These are phyloP conservation scores for Drosophila sp. DNA, from an alignment of 1,140 invertebrate genomes.

Conservation along the genomic window DNA sequence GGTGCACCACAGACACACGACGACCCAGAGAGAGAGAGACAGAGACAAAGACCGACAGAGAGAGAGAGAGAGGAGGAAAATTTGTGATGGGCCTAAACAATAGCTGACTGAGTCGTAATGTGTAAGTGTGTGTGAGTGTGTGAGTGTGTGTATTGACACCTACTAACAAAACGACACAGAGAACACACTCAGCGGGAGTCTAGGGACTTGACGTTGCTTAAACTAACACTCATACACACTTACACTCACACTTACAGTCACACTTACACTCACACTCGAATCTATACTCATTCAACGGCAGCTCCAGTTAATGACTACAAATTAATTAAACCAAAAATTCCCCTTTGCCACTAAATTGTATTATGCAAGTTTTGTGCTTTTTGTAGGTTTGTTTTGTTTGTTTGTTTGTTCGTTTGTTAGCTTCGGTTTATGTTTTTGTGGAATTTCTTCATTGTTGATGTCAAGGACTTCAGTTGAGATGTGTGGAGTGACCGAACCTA, in stretches of 20 bases:
- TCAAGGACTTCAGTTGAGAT: slow-evolving; percentile 32
- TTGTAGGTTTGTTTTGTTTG: slow-evolving; percentile 33
- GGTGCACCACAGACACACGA: slow-evolving; percentile 60
- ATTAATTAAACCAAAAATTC: slow-evolving; percentile 80
- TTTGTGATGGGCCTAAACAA: slow-evolving; percentile 13
- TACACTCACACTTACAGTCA: neutral
- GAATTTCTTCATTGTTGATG: slow-evolving; percentile 47
- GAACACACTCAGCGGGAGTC: slow-evolving; percentile 14
- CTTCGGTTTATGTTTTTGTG: neutral
- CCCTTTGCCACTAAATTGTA: slow-evolving; percentile 64
- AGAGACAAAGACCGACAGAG: no score
- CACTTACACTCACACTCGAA: slow-evolving; percentile 7
- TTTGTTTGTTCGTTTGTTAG: slow-evolving; percentile 18
- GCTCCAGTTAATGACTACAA: slow-evolving; percentile 76
- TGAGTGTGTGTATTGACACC: slow-evolving; percentile 52
- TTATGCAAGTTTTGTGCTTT: slow-evolving; percentile 60
- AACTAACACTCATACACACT: neutral
- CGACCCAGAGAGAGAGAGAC: slow-evolving; percentile 5
- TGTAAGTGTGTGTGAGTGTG: neutral
- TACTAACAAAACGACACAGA: slow-evolving; percentile 39
- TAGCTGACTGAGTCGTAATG: slow-evolving; percentile 2
- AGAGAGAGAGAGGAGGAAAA: neutral
- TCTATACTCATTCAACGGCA: slow-evolving; percentile 30
- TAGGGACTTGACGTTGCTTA: neutral
- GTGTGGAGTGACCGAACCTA: slow-evolving; percentile 37